Evolutionary conservation across 2,113 vertebrate genomes (phyloP).

Genomic region (Tachysurus vachellii): DNA sequence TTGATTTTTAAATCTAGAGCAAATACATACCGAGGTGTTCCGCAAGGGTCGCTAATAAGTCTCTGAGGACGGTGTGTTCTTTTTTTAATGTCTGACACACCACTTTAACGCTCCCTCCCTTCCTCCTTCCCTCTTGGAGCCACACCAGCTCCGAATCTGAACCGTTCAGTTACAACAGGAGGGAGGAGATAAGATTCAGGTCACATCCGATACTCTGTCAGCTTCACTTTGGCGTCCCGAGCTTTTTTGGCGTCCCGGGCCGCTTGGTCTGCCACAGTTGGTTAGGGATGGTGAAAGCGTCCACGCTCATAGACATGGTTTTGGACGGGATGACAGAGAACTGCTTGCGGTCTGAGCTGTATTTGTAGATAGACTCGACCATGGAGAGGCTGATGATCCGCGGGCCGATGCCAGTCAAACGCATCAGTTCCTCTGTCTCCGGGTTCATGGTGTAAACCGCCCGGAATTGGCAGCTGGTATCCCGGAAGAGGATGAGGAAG

Average conservation of each 20-base stretch:
- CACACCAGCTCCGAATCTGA: neutral
- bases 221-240: conserved; percentile 80
- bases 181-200: conserved; percentile 34
- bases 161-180: conserved; percentile 29
- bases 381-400: conserved; percentile 75
- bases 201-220: conserved; percentile 8
- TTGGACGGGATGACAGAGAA: conserved; percentile 90
- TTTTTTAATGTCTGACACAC: neutral
- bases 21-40: neutral
- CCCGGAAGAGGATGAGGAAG: conserved; percentile 92
- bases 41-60: neutral
- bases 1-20: conserved; percentile 15
- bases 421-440: conserved; percentile 82
- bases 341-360: conserved; percentile 92
- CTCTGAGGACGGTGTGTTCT: conserved; percentile 4
- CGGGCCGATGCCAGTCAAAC: conserved; percentile 84
- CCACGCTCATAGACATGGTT: conserved; percentile 93
- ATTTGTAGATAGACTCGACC: conserved; percentile 91
- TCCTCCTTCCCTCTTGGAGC: neutral
- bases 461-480: conserved; percentile 88
- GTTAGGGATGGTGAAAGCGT: conserved; percentile 89
- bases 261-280: conserved; percentile 88
- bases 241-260: conserved; percentile 86
- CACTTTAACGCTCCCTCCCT: neutral
- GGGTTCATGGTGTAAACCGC: conserved; percentile 85